Conservation (phyloP, 2,888 invertebrate species). For the Odontocolon sp. region DNA sequence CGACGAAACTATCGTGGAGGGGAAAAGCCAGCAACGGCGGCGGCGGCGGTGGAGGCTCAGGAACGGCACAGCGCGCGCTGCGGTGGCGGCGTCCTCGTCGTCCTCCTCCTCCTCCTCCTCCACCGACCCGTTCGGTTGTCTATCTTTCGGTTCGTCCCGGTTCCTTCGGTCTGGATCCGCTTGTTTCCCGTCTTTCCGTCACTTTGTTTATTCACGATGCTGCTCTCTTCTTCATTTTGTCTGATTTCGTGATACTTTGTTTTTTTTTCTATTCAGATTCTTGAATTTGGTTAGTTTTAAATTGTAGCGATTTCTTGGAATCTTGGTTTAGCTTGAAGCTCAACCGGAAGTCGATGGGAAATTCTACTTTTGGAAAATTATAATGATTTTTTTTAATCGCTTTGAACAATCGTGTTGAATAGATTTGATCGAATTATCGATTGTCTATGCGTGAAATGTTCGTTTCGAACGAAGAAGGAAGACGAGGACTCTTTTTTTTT, state of each 20-base stretch:
- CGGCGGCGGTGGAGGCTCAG: constrained; percentile 52
- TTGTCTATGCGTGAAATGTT: too few species aligned
- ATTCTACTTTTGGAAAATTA: too few species aligned
- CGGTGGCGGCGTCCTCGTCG: constrained; percentile 61
- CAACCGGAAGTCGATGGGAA: too few species aligned
- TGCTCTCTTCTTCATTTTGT: too few species aligned
- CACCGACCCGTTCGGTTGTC: constrained; percentile 61
- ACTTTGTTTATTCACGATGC: constrained; percentile 48
- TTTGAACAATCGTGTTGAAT: too few species aligned
- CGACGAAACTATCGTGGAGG: constrained; percentile 46
- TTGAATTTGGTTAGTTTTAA: too few species aligned
- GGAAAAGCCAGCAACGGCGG: constrained; percentile 32
- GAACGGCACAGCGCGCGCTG: constrained; percentile 48
- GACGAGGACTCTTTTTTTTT: not conserved
- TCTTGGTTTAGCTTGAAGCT: too few species aligned
- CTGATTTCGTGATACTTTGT: too few species aligned
- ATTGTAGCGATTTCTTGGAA: too few species aligned
- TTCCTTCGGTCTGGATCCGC: constrained; percentile 38
- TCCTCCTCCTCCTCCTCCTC: constrained; percentile 27
- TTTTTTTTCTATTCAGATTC: not conserved
- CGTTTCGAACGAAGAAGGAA: too few species aligned
- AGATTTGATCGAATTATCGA: too few species aligned
- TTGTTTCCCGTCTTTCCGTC: constrained; percentile 48
- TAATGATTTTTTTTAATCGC: too few species aligned
- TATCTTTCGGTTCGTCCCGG: constrained; percentile 42